These are phyloP conservation scores for Actias luna DNA, from an alignment of 2,888 invertebrate genomes.

Conservation along the genomic window DNA sequence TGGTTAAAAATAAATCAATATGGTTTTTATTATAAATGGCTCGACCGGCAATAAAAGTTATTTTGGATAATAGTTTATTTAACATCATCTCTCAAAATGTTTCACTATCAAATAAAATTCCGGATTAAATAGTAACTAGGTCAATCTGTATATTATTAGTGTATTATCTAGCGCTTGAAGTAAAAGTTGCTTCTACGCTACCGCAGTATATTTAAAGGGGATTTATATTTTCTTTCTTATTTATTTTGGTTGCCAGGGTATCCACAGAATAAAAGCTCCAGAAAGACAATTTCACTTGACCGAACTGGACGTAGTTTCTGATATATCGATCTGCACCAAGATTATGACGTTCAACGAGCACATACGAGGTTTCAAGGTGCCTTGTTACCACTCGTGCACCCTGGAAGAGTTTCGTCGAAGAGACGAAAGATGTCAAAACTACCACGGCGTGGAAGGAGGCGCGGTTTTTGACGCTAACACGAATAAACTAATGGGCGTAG, in stretches of 20 bases:
- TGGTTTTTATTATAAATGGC: no score
- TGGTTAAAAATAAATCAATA: no score
- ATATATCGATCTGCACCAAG: constrained; percentile 42
- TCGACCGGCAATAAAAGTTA: no score
- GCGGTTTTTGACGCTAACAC: constrained; percentile 41
- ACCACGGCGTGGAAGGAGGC: constrained; percentile 55
- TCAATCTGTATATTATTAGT: no score
- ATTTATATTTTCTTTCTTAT: no score
- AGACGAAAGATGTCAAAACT: constrained; percentile 32
- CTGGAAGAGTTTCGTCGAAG: constrained; percentile 27
- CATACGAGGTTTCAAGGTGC: constrained; percentile 40
- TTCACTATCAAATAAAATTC: no score
- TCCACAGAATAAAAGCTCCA: constrained; percentile 27
- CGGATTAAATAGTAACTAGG: no score
- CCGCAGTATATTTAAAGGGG: no score
- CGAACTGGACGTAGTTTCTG: constrained; percentile 41
- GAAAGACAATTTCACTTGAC: constrained; percentile 34
- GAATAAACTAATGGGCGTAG: constrained; percentile 49
- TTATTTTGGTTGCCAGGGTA: constrained; percentile 31
- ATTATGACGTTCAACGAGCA: constrained; percentile 34
- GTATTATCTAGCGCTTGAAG: no score
- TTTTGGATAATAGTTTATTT: no score
- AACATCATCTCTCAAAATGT: no score
- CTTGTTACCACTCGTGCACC: constrained; percentile 59
- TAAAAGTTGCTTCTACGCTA: no score